Evolutionary conservation across 2,113 vertebrate genomes (phyloP).

Genomic region (Euleptes europaea): DNA sequence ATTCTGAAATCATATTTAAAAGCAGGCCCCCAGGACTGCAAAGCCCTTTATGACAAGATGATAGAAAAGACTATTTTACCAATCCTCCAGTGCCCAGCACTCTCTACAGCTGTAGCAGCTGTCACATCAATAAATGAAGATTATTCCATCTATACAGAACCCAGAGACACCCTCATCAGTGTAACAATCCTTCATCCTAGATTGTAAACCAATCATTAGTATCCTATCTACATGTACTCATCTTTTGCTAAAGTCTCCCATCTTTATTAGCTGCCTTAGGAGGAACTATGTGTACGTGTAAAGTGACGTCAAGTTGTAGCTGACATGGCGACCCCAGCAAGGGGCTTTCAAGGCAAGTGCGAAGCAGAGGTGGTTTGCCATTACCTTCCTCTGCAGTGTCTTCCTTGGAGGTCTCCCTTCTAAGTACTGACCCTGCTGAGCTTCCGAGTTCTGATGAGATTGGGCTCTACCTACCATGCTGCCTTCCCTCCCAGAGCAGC

Average conservation of each 20-base stretch:
- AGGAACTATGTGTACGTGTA: too few species aligned
- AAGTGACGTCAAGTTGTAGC: too few species aligned
- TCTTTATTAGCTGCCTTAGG: not conserved
- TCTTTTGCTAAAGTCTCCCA: not conserved
- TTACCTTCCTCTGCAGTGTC: too few species aligned
- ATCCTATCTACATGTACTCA: not conserved
- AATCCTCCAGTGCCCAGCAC: not conserved
- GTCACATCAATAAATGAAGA: not conserved
- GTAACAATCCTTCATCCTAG: not conserved
- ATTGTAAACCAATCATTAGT: not conserved
- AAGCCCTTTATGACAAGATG: not conserved
- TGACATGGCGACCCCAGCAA: too few species aligned
- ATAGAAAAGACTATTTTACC: not conserved
- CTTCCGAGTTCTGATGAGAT: too few species aligned
- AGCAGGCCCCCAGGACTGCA: not conserved
- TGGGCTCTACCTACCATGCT: too few species aligned
- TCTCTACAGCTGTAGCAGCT: too few species aligned
- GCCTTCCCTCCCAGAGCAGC: too few species aligned
- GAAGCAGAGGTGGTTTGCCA: too few species aligned
- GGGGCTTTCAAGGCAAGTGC: too few species aligned
- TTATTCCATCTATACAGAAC: not conserved
- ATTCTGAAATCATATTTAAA: constrained; percentile 20
- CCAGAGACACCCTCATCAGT: not conserved
- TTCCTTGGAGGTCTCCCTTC: too few species aligned
- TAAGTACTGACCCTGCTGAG: too few species aligned